Base-by-base conservation (phyloP, 2,113 vertebrate genomes). In the Laticauda colubrina region DNA sequence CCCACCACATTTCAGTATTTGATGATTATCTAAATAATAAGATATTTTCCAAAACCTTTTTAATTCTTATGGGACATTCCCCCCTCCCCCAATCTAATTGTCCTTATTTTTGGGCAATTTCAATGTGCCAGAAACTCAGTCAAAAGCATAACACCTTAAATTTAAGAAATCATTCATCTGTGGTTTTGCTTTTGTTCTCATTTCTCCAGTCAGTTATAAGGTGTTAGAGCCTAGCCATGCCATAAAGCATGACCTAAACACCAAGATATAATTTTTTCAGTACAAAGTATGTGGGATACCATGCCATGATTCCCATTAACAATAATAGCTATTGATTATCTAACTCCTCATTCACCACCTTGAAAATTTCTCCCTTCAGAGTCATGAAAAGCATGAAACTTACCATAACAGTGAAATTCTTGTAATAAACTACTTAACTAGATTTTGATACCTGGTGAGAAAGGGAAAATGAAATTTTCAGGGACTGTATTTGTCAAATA, bases 401-500 rank as follows among this genome's bases (percentile, higher is more conserved):
- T 96, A 96, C 1, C 0, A 0, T 90, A 43, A 45, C 89, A 90
- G 9, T 93, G 57, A 97, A 96, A 94, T 14, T 85, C 57, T 94
- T 93, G 34, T 94, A 97, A 95, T 95, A 92, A 89, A 90, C 88
- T 95, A 51, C 39, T 96, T 96, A 96, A 96, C 85, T 96, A 94
- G 86, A 95, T 91, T 97, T 94, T 95, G 93, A 90, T 91, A 96
- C 91, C 92, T 94, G 93, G 93, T 94, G 95, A 94, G 95, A 95
- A 94, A 94, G 94, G 93, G 94, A 96, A n/a, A 95, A 95, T 92
- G 53, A 94, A 95, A 87, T 95, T 96, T 96, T 96, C 93, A 94
- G 91, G 93, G 96, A 91, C 14, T 96, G 93, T 75, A 92, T 95
- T 96, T 95, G 96, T 94, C 69, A 88, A 96, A 96, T 95, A 96